Conservation (phyloP, 2,113 vertebrate genomes). For the Gopherus flavomarginatus region DNA sequence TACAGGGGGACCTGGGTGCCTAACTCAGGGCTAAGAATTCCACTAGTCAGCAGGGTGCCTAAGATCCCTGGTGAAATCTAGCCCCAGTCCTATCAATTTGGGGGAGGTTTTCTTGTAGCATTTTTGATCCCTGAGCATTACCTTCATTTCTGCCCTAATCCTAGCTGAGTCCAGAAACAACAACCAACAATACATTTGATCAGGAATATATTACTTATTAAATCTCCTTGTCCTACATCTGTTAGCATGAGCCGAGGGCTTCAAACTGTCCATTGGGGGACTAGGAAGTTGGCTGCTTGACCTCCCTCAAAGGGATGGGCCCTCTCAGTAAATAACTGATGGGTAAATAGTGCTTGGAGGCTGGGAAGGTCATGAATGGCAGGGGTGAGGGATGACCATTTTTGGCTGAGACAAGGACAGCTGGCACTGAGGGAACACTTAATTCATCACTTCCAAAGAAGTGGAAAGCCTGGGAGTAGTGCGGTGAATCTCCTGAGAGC, state of each 20-base stretch:
- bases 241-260: neutral
- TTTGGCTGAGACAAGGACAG: no score
- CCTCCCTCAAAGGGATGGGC: neutral
- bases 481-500: no score
- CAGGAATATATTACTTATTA: neutral
- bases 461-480: no score
- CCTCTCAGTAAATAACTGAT: neutral
- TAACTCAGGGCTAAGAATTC: no score
- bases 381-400: no score
- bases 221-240: neutral
- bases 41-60: no score
- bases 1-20: no score
- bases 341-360: neutral
- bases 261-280: neutral
- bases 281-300: neutral
- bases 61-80: neutral
- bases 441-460: no score
- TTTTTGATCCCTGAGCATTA: neutral
- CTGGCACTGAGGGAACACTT: no score
- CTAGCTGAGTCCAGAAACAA: neutral
- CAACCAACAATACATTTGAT: neutral
- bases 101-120: neutral
- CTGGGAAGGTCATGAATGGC: no score
- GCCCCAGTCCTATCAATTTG: neutral
- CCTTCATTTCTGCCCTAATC: neutral